phyloP scores from a whole-genome alignment of 2,113 vertebrate species.

The Prolemur simus region DNA sequence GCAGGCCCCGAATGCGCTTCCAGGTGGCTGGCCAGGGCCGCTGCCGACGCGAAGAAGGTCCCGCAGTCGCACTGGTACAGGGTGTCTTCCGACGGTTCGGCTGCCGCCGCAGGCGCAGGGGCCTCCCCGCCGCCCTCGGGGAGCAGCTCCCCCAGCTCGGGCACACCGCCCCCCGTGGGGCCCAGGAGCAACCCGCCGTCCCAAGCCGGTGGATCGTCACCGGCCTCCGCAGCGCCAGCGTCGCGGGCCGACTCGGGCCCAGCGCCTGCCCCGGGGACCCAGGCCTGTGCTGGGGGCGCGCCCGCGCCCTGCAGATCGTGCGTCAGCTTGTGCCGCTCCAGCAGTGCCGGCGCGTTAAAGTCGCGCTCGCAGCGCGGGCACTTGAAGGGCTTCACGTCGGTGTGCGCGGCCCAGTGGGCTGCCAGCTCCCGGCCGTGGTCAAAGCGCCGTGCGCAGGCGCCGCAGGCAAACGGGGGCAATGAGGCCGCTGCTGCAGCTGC shows the following conservation, averaged over 20 bases:
- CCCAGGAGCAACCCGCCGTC: constrained; percentile 10
- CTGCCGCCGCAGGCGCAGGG: background rate
- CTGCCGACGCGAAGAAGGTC: constrained; percentile 79
- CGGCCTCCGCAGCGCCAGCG: rapidly evolving
- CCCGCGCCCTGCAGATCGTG: constrained; percentile 89
- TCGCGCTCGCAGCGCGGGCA: constrained; percentile 84
- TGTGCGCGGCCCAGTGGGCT: constrained; percentile 77
- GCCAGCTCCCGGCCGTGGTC: constrained; percentile 74
- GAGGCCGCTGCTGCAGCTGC: background rate
- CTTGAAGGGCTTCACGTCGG: constrained; percentile 81
- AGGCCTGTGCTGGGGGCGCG: constrained; percentile 58
- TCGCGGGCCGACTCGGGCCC: background rate
- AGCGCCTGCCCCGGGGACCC: background rate
- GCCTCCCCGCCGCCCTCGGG: constrained; percentile 43
- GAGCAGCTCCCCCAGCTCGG: constrained; percentile 26
- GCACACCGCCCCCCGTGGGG: background rate
- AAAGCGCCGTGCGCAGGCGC: constrained; percentile 76
- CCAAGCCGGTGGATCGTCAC: background rate
- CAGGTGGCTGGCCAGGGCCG: constrained; percentile 74
- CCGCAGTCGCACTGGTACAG: constrained; percentile 82
- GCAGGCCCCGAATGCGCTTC: constrained; percentile 78
- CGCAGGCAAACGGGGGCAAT: constrained; percentile 69
- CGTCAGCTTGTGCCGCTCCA: constrained; percentile 93
- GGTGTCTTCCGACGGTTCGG: constrained; percentile 66
- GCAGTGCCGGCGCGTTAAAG: constrained; percentile 92